phyloP scores from a whole-genome alignment of 2,888 invertebrate species.

The Drosophila fungiperda region DNA sequence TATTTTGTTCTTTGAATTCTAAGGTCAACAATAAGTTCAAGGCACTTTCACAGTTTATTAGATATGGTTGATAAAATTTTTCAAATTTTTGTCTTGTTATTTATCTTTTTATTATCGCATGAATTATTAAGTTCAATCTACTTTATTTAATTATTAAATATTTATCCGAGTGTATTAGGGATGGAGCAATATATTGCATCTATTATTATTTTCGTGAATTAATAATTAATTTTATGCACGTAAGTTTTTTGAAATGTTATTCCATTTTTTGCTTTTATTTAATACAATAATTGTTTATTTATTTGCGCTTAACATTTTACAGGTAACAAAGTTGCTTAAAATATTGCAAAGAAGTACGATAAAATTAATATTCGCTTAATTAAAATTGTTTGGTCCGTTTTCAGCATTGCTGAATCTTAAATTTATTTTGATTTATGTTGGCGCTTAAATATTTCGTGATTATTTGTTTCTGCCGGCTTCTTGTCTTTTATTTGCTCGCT shows the following conservation, averaged over 20 bases:
- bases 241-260: too few relatives aligned
- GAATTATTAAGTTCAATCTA: neutral
- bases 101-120: neutral
- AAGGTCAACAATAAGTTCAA: conserved; percentile 1
- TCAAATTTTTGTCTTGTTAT: neutral
- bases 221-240: too few relatives aligned
- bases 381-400: neutral
- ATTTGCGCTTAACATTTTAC: neutral
- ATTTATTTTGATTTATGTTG: neutral
- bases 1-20: neutral
- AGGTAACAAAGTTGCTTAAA: neutral
- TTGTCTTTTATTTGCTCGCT: neutral
- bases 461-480: neutral
- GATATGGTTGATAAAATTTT: neutral
- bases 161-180: neutral
- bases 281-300: too few relatives aligned
- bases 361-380: neutral
- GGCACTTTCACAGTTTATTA: neutral
- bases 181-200: too few relatives aligned
- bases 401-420: neutral
- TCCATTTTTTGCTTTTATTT: too few relatives aligned
- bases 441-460: neutral
- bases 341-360: neutral
- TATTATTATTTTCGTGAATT: too few relatives aligned
- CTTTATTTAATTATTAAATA: neutral